Conservation (phyloP, 2,113 vertebrate species). For the Python bivittatus region DNA sequence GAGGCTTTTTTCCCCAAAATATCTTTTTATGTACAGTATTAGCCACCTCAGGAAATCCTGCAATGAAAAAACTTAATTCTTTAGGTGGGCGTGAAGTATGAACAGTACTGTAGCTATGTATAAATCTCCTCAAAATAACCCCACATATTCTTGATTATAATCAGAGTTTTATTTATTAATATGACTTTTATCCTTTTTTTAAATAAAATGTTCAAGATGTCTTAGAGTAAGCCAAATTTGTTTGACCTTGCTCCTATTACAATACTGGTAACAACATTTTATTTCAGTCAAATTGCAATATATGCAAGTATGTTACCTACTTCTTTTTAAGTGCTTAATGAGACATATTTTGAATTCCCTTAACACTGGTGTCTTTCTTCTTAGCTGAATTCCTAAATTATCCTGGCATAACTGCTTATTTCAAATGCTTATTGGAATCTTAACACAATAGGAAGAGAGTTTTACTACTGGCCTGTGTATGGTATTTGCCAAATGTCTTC, state of each 20-base stretch:
- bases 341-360: neutral
- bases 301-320: neutral
- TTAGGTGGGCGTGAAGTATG: neutral
- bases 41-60: neutral
- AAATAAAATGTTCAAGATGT: neutral
- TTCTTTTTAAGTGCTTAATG: neutral
- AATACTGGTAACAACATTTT: neutral
- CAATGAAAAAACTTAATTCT: neutral
- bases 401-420: neutral
- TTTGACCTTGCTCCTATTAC: neutral
- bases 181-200: neutral
- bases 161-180: neutral
- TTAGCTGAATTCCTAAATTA: neutral
- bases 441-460: neutral
- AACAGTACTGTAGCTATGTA: neutral
- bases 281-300: neutral
- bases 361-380: neutral
- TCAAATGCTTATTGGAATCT: neutral
- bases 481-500: neutral
- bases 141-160: neutral
- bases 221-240: neutral
- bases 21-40: neutral
- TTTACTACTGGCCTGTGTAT: neutral
- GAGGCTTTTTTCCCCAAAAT: neutral
- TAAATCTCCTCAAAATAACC: neutral